phyloP scores from a whole-genome alignment of 2,797 vertebrate species.

The Helicolenus hilgendorfi region DNA sequence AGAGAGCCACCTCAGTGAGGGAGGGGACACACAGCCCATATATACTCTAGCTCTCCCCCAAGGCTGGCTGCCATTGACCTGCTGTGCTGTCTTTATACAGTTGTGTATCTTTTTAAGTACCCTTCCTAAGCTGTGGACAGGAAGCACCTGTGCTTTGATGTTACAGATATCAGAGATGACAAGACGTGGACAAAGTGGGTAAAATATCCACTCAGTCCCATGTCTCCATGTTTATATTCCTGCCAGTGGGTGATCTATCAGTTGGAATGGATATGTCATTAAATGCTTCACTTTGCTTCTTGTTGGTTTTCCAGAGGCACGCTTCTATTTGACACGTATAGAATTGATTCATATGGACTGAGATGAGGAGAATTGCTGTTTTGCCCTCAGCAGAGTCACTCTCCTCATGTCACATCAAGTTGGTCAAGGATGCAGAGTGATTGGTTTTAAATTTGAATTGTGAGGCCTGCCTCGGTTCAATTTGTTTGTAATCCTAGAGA shows the following conservation, averaged over 20 bases:
- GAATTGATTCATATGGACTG: neutral
- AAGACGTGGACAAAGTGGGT: neutral
- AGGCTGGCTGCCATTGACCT: conserved; percentile 61
- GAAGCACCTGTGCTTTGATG: conserved; percentile 5
- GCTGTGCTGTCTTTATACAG: conserved; percentile 65
- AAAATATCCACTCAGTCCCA: neutral
- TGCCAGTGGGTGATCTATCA: neutral
- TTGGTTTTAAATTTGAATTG: conserved; percentile 1
- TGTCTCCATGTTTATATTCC: conserved; percentile 2
- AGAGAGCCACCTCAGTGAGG: conserved; percentile 77
- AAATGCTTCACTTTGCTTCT: conserved; percentile 26
- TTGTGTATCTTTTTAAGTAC: conserved; percentile 29
- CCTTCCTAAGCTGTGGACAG: conserved; percentile 10
- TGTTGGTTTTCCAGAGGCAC: conserved; percentile 11
- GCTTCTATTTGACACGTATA: neutral
- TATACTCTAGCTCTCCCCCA: conserved; percentile 17
- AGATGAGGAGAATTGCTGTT: neutral
- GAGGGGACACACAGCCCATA: neutral
- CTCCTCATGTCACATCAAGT: neutral
- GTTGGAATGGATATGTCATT: conserved; percentile 1
- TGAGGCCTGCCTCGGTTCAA: neutral
- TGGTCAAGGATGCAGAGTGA: neutral
- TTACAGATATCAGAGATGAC: conserved; percentile 7
- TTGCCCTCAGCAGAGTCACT: neutral
- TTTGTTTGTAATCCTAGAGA: neutral